These are phyloP conservation scores for Philopedon plagiatum DNA, from an alignment of 2,888 invertebrate species.

Conservation along the genomic window DNA sequence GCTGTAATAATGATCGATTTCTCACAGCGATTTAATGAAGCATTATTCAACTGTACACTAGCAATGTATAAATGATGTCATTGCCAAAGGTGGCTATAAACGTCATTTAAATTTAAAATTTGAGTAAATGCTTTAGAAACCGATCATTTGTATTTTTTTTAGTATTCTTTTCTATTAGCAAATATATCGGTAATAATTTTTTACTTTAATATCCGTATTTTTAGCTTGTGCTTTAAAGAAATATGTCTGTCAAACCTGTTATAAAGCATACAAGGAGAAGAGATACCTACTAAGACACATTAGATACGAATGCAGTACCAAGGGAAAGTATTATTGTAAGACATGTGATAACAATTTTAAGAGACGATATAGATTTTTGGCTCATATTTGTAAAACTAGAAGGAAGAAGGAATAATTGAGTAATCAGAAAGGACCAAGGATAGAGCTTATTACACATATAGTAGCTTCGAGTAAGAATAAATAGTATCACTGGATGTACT, in stretches of 20 bases:
- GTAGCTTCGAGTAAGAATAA: too few species aligned
- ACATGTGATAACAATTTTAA: conserved; percentile 23
- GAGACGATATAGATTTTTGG: conserved; percentile 17
- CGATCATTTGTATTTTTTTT: too few species aligned
- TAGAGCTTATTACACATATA: too few species aligned
- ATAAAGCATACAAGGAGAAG: conserved; percentile 47
- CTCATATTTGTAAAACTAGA: conserved; percentile 11
- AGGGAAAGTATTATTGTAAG: conserved; percentile 24
- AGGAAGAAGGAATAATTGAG: background rate
- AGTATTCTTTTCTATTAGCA: background rate
- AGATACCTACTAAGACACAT: conserved; percentile 31
- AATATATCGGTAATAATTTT: background rate
- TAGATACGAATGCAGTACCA: conserved; percentile 45
- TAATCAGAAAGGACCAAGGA: too few species aligned
- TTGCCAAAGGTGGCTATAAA: too few species aligned
- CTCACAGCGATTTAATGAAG: too few species aligned
- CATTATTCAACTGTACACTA: too few species aligned
- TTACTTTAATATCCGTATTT: background rate
- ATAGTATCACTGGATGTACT: too few species aligned
- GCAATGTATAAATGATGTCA: too few species aligned
- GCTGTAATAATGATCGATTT: too few species aligned
- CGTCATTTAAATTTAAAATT: too few species aligned
- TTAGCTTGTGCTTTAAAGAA: conserved; percentile 2
- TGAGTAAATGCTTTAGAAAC: too few species aligned
- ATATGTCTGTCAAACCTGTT: conserved; percentile 41